Evolutionary conservation across 2,797 vertebrate species (phyloP).

Genomic region (Arvicola amphibius): DNA sequence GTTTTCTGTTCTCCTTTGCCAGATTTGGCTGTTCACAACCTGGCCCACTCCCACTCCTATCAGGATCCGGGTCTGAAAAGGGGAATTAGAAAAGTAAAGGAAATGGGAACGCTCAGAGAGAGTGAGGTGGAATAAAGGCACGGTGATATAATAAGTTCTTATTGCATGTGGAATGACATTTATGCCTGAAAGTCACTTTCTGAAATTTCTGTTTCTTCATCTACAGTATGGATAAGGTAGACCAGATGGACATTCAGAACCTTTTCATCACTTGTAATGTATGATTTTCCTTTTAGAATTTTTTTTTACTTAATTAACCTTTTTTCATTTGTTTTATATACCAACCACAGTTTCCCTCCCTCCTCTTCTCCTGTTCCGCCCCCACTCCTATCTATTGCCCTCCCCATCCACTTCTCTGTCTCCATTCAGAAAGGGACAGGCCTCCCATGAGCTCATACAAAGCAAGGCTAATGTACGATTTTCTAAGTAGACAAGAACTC

Average conservation of each 20-base stretch:
- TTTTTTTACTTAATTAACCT: no score
- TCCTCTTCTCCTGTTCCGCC: no score
- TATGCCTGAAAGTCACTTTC: constrained; percentile 16
- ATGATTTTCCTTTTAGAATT: not conserved
- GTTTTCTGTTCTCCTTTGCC: not conserved
- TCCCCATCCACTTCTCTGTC: no score
- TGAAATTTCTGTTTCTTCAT: not conserved
- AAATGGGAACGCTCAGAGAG: not conserved
- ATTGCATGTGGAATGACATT: not conserved
- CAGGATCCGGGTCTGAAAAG: not conserved
- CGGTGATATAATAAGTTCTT: not conserved
- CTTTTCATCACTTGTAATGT: not conserved
- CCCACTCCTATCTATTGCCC: no score
- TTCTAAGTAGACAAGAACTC: not conserved
- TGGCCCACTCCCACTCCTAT: not conserved
- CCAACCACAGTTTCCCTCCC: no score
- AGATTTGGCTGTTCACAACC: not conserved
- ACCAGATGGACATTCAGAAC: not conserved
- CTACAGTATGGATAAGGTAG: not conserved
- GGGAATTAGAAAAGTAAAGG: not conserved
- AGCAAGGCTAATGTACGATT: not conserved
- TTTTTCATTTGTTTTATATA: no score
- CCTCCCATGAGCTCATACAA: no score
- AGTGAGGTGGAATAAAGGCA: not conserved
- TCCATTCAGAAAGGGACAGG: no score